phyloP scores from a whole-genome alignment of 2,888 invertebrate genomes.

The Allophyes oxyacanthae region DNA sequence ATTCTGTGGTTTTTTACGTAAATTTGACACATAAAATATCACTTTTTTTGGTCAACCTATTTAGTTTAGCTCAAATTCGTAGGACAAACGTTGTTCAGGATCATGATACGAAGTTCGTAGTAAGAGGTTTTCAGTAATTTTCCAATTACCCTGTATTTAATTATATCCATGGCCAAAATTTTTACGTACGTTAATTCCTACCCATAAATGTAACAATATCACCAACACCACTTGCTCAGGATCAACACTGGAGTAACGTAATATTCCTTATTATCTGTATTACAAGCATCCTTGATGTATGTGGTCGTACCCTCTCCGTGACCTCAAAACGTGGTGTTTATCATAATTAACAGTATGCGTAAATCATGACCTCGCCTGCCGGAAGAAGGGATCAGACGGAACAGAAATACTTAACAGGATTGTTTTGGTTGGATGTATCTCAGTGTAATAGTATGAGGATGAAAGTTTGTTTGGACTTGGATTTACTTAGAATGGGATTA shows the following conservation, averaged over 20 bases:
- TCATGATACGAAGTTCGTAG: no score
- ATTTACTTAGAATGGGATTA: background rate
- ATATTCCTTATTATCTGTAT: no score
- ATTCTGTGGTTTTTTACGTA: no score
- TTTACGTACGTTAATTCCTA: no score
- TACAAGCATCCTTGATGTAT: background rate
- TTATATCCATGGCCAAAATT: no score
- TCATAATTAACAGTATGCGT: conserved; percentile 9
- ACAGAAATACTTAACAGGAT: conserved; percentile 11
- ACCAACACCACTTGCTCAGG: background rate
- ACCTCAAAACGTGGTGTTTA: conserved; percentile 4
- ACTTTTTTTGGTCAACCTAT: no score
- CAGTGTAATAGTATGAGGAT: background rate
- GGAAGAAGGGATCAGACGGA: conserved; percentile 5
- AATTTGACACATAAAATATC: no score
- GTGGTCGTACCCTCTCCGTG: background rate
- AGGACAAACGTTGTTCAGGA: no score
- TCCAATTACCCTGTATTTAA: no score
- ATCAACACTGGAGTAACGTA: background rate
- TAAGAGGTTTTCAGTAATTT: no score
- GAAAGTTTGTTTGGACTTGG: background rate
- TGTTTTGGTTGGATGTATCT: conserved; percentile 3
- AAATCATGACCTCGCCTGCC: conserved; percentile 6
- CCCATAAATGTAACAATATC: no score
- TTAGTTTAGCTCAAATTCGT: no score